phyloP scores from a whole-genome alignment of 2,888 invertebrate species.

The Melanostoma mellinum region DNA sequence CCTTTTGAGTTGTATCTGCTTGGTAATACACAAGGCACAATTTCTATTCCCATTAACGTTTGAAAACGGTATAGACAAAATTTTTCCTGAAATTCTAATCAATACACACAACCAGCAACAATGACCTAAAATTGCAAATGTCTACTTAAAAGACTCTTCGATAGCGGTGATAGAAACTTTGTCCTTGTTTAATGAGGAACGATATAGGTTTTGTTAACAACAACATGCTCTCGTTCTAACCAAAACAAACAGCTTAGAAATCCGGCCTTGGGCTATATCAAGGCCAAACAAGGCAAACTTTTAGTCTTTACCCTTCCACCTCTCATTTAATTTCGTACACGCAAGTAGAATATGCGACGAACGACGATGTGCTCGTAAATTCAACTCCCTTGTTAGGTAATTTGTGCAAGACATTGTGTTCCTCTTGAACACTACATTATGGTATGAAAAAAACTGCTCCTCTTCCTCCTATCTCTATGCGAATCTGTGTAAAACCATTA shows the following conservation, averaged over 20 bases:
- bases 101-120: too few relatives aligned
- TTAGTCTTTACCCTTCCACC: conserved; percentile 15
- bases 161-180: too few relatives aligned
- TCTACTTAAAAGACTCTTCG: too few relatives aligned
- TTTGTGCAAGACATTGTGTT: conserved; percentile 53
- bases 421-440: not conserved
- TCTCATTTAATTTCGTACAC: conserved; percentile 1
- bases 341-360: conserved; percentile 3
- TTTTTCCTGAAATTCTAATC: too few relatives aligned
- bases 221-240: conserved; percentile 12
- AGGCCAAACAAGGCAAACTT: conserved; percentile 26
- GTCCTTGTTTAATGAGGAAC: too few relatives aligned
- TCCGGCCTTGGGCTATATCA: conserved; percentile 26
- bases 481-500: conserved; percentile 45
- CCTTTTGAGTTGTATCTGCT: too few relatives aligned
- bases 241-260: conserved; percentile 30
- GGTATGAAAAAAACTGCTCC: not conserved
- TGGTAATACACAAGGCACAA: too few relatives aligned
- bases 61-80: too few relatives aligned
- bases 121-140: too few relatives aligned
- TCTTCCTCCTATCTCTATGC: conserved; percentile 43
- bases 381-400: conserved; percentile 55
- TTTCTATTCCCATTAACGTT: too few relatives aligned
- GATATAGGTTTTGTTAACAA: conserved; percentile 10
- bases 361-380: conserved; percentile 23